A percentile compares a stretch with the other conserved stretches of the same genome.
Evolutionary conservation across 2,888 invertebrate genomes (phyloP).

Genomic region (Cataglyphis rosenhaueri): DNA sequence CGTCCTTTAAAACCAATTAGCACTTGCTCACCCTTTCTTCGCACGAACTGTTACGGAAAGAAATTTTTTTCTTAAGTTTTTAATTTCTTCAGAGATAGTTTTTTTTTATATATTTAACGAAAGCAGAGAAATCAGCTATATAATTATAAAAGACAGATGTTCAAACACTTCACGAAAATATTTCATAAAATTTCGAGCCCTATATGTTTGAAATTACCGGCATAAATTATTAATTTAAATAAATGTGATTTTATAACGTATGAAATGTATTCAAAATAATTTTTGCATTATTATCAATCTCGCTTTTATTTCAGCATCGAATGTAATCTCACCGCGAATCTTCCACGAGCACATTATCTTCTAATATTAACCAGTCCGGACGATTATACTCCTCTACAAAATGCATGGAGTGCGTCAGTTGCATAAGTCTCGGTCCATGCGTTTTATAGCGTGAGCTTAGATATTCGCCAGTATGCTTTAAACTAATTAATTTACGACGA

Average conservation of each 20-base stretch:
- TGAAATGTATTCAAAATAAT: neutral
- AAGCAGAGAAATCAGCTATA: neutral
- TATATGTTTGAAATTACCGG: neutral
- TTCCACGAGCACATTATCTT: constrained; percentile 27
- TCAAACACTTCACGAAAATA: neutral
- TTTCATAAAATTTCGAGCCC: neutral
- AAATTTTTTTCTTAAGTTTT: constrained; percentile 8
- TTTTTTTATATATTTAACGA: neutral
- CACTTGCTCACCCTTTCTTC: constrained; percentile 75
- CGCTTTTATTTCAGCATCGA: neutral
- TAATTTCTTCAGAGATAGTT: neutral
- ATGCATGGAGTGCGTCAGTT: constrained; percentile 48
- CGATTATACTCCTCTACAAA: constrained; percentile 4
- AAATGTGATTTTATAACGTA: neutral
- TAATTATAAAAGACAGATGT: neutral
- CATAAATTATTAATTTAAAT: neutral
- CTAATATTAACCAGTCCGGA: constrained; percentile 67
- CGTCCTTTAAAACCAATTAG: constrained; percentile 81
- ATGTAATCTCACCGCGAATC: neutral
- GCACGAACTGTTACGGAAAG: constrained; percentile 23
- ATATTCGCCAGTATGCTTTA: constrained; percentile 45
- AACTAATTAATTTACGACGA: constrained; percentile 73
- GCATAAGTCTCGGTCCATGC: constrained; percentile 57
- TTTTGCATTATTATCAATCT: neutral
- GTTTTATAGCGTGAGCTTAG: constrained; percentile 45